Base-by-base conservation (phyloP, 2,888 invertebrate species). In the Tachina lurida region DNA sequence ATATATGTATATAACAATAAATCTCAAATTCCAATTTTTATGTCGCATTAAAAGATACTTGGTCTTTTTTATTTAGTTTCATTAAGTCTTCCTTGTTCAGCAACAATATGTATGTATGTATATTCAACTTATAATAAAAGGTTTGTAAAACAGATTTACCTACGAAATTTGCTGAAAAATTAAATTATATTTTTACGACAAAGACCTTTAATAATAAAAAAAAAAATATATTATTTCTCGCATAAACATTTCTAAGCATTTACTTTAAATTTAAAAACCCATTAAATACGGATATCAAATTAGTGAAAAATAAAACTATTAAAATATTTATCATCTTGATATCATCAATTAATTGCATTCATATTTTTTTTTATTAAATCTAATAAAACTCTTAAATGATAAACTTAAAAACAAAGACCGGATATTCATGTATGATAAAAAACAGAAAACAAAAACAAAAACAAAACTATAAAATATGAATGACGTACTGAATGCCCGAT, bases 331-430 rank as follows among this genome's bases (percentile, higher is more conserved):
- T 62, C 62, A 68, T 45, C n/a, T 62, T 63, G 54, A 71, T 52
- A 71, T 52, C 52, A 62, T 68, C 68, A 52, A 45, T 17, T n/a
- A 52, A 17, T 62, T 54, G 52, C 39, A 52, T 22, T 75, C 63
- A 52, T 76, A 45, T 65, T 62, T 62, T 10, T 65, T 62, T 62
- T 10, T 43, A 22, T 68, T 49, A 47, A 67, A 68, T 41, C 58
- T 70, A 52, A 52, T 62, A 70, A 77, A 77, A 77, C 9, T 62
- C 39, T 71, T 39, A 71, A 31, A 71, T 41, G 17, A 79, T 71
- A 56, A 62, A 79, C 45, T 47, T 31, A n/a, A 71, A 78, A 70
- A 81, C 68, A 81, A 75, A 81, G 74, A 60, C 81, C 81, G 81
- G 81, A 81, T 81, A 68, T 68, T 68, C 60, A 62, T 52, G 17